Evolutionary conservation across 2,888 invertebrate genomes (phyloP).

Genomic region (Synergus itoensis): DNA sequence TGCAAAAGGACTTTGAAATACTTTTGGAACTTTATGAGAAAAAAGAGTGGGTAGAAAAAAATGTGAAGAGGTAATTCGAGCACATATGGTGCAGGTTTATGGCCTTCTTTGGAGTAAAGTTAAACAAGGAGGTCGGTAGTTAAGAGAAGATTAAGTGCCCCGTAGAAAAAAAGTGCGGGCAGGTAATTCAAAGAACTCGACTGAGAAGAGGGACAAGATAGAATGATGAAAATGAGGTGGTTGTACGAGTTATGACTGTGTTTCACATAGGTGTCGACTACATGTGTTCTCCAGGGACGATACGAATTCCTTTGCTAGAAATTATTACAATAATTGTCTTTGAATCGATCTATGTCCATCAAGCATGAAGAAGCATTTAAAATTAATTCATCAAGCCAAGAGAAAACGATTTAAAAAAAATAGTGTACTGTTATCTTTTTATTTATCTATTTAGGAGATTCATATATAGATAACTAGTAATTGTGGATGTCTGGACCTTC

Average conservation of each 20-base stretch:
- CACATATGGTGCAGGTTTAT: slow-evolving; percentile 33
- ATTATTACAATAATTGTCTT: neutral
- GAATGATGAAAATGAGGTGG: slow-evolving; percentile 33
- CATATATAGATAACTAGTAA: too few relatives aligned
- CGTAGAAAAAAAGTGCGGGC: slow-evolving; percentile 39
- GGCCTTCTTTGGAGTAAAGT: slow-evolving; percentile 36
- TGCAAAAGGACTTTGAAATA: neutral
- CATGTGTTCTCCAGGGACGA: neutral
- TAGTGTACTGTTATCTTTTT: too few relatives aligned
- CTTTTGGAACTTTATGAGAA: neutral
- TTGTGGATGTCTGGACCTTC: too few relatives aligned
- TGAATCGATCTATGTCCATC: neutral
- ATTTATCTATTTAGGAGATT: too few relatives aligned
- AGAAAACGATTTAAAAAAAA: too few relatives aligned
- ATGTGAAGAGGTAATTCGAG: slow-evolving; percentile 30
- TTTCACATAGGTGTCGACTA: slow-evolving; percentile 37
- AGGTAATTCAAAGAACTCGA: slow-evolving; percentile 36
- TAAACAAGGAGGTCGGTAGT: slow-evolving; percentile 39
- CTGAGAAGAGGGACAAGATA: slow-evolving; percentile 38
- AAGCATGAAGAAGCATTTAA: too few relatives aligned
- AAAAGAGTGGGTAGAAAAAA: slow-evolving; percentile 12
- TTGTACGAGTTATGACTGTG: slow-evolving; percentile 36
- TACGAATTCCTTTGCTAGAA: neutral
- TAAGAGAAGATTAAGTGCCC: slow-evolving; percentile 39
- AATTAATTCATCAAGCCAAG: too few relatives aligned